Base-by-base conservation (phyloP, 2,113 vertebrate genomes). In the Helogale parvula region DNA sequence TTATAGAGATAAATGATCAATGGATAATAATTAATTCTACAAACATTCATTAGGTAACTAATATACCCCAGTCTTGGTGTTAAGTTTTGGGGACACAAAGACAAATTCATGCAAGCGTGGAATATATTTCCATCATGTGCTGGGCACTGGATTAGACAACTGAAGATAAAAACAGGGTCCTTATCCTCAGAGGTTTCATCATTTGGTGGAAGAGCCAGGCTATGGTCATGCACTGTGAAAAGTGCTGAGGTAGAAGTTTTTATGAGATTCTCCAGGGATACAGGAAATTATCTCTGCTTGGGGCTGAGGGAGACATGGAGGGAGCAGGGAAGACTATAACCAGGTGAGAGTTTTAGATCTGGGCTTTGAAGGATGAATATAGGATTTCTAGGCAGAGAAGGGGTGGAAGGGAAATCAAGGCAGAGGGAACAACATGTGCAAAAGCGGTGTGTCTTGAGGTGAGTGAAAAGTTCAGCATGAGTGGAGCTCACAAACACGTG, bases 1-100 rank as follows among this genome's bases (percentile, higher is more conserved):
- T 38, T 35, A 29, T 16, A 35, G 66, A 65, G n/a, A 81, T 74
- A 82, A 50, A n/a, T 89, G 68, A 80, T 4, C 89, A 80, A 71
- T 14, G 65, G 57, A 35, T 27, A 91, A 17, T 47, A 74, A 84
- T 69, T 66, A 69, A 79, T 52, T 88, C 68, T 35, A 86, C 35
- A 93, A 65, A 80, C 84, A 16, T 63, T 54, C 38, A 52, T 54
- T 74, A 87, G 72, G 74, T 33, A 87, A 83, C 65, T 77, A n/a
- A 79, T 31, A 65, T 74, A 31, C 41, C 33, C 52, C 25, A 15
- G n/a, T 38, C 54, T 92, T 76, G 5, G 91, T 31, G 16, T 65
- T 63, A 72, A 52, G 63, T 63, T 80, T 54, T 88, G 66, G 14
- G 47, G 63, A 86, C 41, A 60, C 23, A n/a, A 84, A 69, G 63